Evolutionary conservation across 2,113 vertebrate species (phyloP).

Genomic region (Podiceps cristatus): DNA sequence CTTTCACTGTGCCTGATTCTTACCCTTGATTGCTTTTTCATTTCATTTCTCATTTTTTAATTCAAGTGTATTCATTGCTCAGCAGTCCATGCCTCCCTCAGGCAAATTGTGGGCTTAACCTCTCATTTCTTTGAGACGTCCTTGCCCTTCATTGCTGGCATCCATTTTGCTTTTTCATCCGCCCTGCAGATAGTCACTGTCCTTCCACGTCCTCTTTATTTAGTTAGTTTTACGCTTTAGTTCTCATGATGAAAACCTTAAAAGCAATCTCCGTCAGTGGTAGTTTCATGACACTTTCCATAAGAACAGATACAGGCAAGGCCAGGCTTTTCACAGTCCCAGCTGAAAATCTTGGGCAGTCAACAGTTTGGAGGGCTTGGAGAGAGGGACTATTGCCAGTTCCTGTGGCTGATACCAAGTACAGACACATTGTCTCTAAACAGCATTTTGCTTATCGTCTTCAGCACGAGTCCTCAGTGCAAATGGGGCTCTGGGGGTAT

Average conservation of each 20-base stretch:
- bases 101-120: background rate
- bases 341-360: background rate
- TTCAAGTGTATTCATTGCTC: conserved; percentile 43
- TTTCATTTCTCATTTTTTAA: conserved; percentile 33
- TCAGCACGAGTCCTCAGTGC: background rate
- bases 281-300: background rate
- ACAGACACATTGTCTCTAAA: background rate
- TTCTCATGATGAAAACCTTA: background rate
- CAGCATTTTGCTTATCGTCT: background rate
- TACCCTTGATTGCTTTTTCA: conserved; percentile 30
- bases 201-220: background rate
- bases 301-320: background rate
- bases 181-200: background rate
- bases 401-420: background rate
- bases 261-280: background rate
- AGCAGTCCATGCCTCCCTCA: background rate
- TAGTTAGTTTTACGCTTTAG: background rate
- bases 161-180: background rate
- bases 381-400: background rate
- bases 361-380: background rate
- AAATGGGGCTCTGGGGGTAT: background rate
- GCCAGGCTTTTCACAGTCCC: background rate
- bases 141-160: background rate
- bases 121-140: background rate
- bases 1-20: background rate